These are phyloP conservation scores for Meleagris gallopavo DNA, from an alignment of 2,113 vertebrate species.

Conservation along the genomic window DNA sequence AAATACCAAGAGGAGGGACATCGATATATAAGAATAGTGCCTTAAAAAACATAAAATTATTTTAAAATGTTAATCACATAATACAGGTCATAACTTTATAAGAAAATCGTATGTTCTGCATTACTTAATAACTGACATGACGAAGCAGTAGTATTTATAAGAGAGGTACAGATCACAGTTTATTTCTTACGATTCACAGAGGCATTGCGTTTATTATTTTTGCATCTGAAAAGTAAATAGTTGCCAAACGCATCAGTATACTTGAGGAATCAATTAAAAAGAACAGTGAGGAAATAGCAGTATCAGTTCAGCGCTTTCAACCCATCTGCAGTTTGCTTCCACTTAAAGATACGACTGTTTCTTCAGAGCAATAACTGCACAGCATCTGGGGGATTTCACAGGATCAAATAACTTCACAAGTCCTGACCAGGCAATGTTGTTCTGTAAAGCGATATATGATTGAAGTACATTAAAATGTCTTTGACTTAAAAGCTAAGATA, in stretches of 20 bases:
- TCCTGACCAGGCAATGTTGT: conserved; percentile 83
- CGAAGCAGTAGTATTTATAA: conserved; percentile 12
- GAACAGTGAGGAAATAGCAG: not conserved
- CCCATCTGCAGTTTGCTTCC: conserved; percentile 39
- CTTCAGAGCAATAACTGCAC: conserved; percentile 90
- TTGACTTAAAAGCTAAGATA: conserved; percentile 33
- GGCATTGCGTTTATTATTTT: not conserved
- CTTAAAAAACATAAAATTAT: not conserved
- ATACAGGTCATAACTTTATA: not conserved
- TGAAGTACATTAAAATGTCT: conserved; percentile 40
- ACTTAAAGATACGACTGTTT: conserved; percentile 46
- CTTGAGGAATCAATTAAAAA: conserved; percentile 29
- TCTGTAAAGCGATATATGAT: conserved; percentile 79
- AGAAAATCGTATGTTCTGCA: conserved; percentile 4
- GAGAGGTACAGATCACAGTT: not conserved
- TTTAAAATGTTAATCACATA: not conserved
- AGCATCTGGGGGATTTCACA: conserved; percentile 94
- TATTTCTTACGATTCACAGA: conserved; percentile 34
- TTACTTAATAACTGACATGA: conserved; percentile 11
- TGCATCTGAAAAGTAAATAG: conserved; percentile 20
- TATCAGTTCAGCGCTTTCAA: not conserved
- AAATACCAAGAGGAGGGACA: not conserved
- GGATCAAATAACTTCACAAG: conserved; percentile 96
- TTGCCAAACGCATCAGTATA: not conserved
- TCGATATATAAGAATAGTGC: not conserved